Evolutionary conservation across 2,888 invertebrate species (phyloP).

Genomic region (Drosophila greeni): DNA sequence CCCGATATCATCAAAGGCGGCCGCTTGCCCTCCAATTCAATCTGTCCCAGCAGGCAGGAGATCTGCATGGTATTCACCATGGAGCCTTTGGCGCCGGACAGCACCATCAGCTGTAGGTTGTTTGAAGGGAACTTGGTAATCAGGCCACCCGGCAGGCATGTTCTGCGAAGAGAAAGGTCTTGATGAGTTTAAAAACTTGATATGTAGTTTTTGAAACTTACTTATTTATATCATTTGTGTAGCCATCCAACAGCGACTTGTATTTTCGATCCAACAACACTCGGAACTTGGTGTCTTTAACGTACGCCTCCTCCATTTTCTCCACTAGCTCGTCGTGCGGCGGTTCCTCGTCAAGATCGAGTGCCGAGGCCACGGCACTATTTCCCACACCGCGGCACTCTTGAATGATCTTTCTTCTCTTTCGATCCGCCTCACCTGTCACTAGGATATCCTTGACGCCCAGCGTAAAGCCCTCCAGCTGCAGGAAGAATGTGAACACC

Average conservation of each 20-base stretch:
- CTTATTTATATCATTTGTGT: slow-evolving; percentile 94
- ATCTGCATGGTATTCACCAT: slow-evolving; percentile 99
- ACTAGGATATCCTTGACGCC: slow-evolving; percentile 97
- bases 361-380: slow-evolving; percentile 83
- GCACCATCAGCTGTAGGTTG: slow-evolving; percentile 98
- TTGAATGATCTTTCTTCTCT: slow-evolving; percentile 84
- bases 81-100: slow-evolving; percentile 99
- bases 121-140: slow-evolving; percentile 94
- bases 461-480: slow-evolving; percentile 94
- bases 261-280: slow-evolving; percentile 90
- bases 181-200: not conserved
- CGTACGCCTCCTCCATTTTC: slow-evolving; percentile 86
- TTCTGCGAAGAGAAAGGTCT: slow-evolving; percentile 76
- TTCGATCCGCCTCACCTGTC: slow-evolving; percentile 84
- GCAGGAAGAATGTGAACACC: slow-evolving; percentile 93
- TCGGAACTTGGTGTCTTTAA: slow-evolving; percentile 87
- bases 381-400: slow-evolving; percentile 83
- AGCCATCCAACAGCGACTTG: slow-evolving; percentile 88
- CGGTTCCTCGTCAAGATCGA: slow-evolving; percentile 83
- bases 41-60: slow-evolving; percentile 97
- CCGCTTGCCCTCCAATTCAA: slow-evolving; percentile 97
- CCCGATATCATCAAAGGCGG: slow-evolving; percentile 95
- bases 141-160: slow-evolving; percentile 91
- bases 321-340: slow-evolving; percentile 82
- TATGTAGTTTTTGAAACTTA: slow-evolving; percentile 66